Evolutionary conservation across 2,113 vertebrate genomes (phyloP).

Genomic region (Bambusicola thoracicus): DNA sequence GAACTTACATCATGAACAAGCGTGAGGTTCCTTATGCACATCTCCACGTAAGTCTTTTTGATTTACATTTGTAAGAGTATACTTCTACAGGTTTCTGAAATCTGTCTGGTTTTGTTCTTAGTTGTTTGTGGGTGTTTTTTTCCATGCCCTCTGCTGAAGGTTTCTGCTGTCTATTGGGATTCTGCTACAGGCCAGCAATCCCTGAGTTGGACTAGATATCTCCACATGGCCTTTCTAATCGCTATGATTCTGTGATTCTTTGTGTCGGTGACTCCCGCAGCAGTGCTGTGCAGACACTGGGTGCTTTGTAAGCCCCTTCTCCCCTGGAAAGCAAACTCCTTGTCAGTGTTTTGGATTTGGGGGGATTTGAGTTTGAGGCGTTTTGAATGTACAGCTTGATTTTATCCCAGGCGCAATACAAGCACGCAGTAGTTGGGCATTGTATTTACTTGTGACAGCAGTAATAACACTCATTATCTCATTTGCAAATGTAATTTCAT

Average conservation of each 20-base stretch:
- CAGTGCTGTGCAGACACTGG: fast-evolving
- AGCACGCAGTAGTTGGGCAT: background rate
- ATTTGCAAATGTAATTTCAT: conserved; percentile 24
- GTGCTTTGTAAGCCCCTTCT: background rate
- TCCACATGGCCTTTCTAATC: too few species aligned
- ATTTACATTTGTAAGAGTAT: background rate
- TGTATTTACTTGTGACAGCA: conserved; percentile 27
- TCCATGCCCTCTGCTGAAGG: background rate
- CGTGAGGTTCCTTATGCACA: background rate
- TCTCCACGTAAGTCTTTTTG: background rate
- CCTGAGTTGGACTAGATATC: background rate
- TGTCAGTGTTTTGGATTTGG: background rate
- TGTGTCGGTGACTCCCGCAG: background rate
- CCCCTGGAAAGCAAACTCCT: background rate
- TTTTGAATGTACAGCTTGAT: background rate
- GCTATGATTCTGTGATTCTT: too few species aligned
- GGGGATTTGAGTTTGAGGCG: too few species aligned
- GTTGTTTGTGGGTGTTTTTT: background rate
- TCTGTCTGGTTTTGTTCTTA: background rate
- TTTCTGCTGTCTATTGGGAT: background rate
- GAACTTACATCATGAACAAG: background rate
- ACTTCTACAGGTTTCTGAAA: background rate
- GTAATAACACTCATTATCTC: background rate
- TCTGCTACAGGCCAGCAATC: background rate
- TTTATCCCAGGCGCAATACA: background rate